phyloP scores from a whole-genome alignment of 2,888 invertebrate species.

The Notocelia uddmanniana region DNA sequence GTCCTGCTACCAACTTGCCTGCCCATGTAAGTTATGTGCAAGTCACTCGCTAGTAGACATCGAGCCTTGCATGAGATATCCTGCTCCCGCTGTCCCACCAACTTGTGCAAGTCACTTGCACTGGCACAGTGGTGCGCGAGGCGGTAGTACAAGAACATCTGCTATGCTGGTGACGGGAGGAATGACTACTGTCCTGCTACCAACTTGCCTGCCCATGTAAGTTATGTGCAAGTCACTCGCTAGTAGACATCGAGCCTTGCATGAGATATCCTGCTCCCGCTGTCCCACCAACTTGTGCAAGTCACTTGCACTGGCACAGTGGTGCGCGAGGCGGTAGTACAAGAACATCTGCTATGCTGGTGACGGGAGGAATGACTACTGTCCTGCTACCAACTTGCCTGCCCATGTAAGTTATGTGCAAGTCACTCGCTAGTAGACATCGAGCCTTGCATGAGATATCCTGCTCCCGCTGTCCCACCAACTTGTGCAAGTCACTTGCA shows the following conservation, averaged over 20 bases:
- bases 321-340: slow-evolving; percentile 58
- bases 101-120: no score
- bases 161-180: not conserved
- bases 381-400: slow-evolving; percentile 67
- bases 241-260: no score
- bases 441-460: no score
- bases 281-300: slow-evolving; percentile 82
- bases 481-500: not conserved
- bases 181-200: not conserved
- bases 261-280: no score
- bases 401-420: slow-evolving; percentile 70
- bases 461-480: no score
- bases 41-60: no score
- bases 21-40: no score
- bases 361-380: slow-evolving; percentile 76
- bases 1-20: slow-evolving; percentile 54
- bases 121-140: not conserved
- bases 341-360: slow-evolving; percentile 65
- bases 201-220: not conserved
- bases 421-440: no score
- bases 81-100: no score
- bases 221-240: no score
- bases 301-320: slow-evolving; percentile 71
- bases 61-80: no score
- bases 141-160: not conserved